These are phyloP conservation scores for Chrosomus eos DNA, from an alignment of 2,797 vertebrate species.

Conservation along the genomic window DNA sequence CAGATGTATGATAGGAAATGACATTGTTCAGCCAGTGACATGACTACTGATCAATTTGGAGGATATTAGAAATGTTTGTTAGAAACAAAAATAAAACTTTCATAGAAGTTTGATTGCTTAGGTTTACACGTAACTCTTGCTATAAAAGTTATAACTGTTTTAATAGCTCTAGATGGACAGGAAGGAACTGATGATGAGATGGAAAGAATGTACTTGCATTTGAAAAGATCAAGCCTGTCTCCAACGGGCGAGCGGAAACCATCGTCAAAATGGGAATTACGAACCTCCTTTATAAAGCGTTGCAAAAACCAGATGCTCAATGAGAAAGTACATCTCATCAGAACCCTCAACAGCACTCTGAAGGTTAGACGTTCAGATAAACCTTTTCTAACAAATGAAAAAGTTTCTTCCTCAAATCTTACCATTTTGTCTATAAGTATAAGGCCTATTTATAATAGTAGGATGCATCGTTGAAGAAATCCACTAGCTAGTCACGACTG, in stretches of 20 bases:
- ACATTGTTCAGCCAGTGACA: background rate
- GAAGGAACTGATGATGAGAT: constrained; percentile 86
- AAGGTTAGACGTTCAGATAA: constrained; percentile 81
- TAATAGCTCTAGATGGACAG: constrained; percentile 57
- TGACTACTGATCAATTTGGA: background rate
- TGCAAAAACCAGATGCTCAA: constrained; percentile 93
- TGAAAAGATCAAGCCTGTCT: constrained; percentile 93
- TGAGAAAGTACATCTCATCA: constrained; percentile 90
- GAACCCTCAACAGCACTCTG: constrained; percentile 93
- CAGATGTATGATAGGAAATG: background rate
- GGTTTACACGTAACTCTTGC: background rate
- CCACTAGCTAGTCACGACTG: too few species aligned
- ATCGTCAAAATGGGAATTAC: constrained; percentile 92
- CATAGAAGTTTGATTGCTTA: background rate
- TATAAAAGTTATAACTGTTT: background rate
- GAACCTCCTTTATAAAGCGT: constrained; percentile 93
- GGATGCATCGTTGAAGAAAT: too few species aligned
- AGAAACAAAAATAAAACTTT: background rate
- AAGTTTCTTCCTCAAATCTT: background rate
- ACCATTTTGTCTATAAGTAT: background rate
- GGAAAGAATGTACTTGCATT: constrained; percentile 91
- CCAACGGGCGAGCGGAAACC: constrained; percentile 92
- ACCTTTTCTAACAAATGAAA: background rate
- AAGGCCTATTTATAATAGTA: too few species aligned
- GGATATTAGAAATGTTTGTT: background rate